Conservation (phyloP, 2,113 vertebrate genomes). For the Spermophilus dauricus region DNA sequence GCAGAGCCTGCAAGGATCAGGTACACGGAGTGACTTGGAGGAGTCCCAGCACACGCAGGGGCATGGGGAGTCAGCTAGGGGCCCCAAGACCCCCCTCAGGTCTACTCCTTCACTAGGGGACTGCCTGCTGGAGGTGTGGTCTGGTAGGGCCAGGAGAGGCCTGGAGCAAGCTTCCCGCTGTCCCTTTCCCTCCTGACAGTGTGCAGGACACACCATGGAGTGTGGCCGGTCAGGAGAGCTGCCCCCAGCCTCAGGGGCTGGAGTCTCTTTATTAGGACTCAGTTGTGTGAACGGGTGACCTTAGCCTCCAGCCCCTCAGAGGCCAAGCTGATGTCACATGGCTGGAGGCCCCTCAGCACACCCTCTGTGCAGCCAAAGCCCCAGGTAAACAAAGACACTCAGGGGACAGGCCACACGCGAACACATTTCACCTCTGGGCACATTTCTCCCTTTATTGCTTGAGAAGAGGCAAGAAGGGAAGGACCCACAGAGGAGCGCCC, state of each 20-base stretch:
- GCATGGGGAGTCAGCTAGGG: too few species aligned
- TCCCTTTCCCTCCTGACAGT: background rate
- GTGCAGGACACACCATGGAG: too few species aligned
- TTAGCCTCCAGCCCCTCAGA: background rate
- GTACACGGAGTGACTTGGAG: background rate
- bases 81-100: background rate
- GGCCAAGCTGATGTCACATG: background rate
- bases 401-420: background rate
- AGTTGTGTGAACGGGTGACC: background rate
- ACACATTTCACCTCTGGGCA: too few species aligned
- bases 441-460: background rate
- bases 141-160: background rate
- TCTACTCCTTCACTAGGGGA: background rate
- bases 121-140: background rate
- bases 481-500: too few species aligned
- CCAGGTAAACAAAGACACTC: background rate
- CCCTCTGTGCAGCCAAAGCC: background rate
- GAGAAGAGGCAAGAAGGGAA: background rate
- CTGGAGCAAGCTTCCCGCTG: rapidly evolving
- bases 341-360: background rate
- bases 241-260: background rate
- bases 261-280: background rate
- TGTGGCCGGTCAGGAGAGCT: rapidly evolving
- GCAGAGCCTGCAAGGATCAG: background rate
- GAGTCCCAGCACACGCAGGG: background rate